phyloP scores from a whole-genome alignment of 1,140 invertebrate genomes.

The Daktulosphaira vitifoliae region DNA sequence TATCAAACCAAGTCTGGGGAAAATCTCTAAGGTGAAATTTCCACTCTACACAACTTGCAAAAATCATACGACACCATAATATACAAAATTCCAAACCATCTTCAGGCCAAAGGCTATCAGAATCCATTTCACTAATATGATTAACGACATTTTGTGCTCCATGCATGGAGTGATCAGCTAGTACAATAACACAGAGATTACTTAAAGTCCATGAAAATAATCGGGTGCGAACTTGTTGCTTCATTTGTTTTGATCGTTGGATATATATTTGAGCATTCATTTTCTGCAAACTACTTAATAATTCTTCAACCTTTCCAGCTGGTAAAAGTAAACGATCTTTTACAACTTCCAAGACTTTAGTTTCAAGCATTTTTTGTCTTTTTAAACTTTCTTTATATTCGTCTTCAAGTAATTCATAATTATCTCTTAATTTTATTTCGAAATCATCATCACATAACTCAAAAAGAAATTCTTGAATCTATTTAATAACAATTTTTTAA shows the following conservation, averaged over 20 bases:
- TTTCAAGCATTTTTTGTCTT: constrained; percentile 78
- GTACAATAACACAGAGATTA: constrained; percentile 68
- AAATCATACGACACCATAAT: constrained; percentile 82
- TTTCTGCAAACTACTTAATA: constrained; percentile 73
- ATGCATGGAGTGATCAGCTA: constrained; percentile 78
- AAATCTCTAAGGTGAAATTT: constrained; percentile 89
- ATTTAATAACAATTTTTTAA: too few species aligned
- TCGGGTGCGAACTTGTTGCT: constrained; percentile 59
- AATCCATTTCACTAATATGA: constrained; percentile 71
- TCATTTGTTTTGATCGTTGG: constrained; percentile 76
- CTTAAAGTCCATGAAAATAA: constrained; percentile 73
- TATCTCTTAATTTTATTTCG: constrained; percentile 90
- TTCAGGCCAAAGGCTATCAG: constrained; percentile 76
- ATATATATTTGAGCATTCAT: constrained; percentile 94
- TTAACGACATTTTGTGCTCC: constrained; percentile 66
- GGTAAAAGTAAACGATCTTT: constrained; percentile 74
- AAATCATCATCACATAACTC: constrained; percentile 97
- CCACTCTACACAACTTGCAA: constrained; percentile 71
- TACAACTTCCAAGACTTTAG: constrained; percentile 66
- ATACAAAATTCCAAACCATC: constrained; percentile 84
- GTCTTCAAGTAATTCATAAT: constrained; percentile 91
- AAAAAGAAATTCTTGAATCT: constrained; percentile 73
- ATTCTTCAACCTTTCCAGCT: constrained; percentile 76
- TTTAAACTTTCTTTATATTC: constrained; percentile 93
- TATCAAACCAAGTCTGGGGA: constrained; percentile 79